A percentile compares a stretch with the other conserved stretches of the same genome.
Evolutionary conservation across 1,140 invertebrate species (phyloP).

Genomic region (Sycobia sp.): DNA sequence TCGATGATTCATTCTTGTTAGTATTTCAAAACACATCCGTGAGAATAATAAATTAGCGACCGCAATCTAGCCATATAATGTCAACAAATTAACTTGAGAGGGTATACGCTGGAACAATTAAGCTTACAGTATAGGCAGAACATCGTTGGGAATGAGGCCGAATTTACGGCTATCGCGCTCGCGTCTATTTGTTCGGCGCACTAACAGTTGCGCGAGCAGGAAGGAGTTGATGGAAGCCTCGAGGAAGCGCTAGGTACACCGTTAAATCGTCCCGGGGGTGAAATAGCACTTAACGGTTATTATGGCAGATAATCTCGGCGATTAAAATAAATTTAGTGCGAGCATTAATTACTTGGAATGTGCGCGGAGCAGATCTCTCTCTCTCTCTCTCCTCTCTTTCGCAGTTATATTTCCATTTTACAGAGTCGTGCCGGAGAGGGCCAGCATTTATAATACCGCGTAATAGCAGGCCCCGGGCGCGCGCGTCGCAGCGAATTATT

Average conservation of each 20-base stretch:
- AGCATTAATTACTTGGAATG: conserved; percentile 47
- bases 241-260: not conserved
- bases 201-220: not conserved
- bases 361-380: not conserved
- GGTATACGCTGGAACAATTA: too few relatives aligned
- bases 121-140: too few relatives aligned
- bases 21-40: conserved; percentile 16
- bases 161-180: conserved; percentile 9
- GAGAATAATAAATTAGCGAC: too few relatives aligned
- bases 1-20: not conserved
- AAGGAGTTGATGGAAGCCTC: not conserved
- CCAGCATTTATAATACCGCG: not conserved
- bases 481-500: conserved; percentile 4
- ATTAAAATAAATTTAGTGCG: conserved; percentile 56
- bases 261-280: conserved; percentile 15
- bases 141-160: conserved; percentile 19
- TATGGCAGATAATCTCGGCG: conserved; percentile 52
- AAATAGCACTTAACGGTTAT: conserved; percentile 52
- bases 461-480: not conserved
- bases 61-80: too few relatives aligned
- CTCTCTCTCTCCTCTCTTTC: too few relatives aligned
- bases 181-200: conserved; percentile 32
- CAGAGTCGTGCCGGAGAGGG: not conserved
- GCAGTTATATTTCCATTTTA: conserved; percentile 10
- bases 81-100: too few relatives aligned